These are phyloP conservation scores for Tetrax tetrax DNA, from an alignment of 2,113 vertebrate genomes.

Conservation along the genomic window DNA sequence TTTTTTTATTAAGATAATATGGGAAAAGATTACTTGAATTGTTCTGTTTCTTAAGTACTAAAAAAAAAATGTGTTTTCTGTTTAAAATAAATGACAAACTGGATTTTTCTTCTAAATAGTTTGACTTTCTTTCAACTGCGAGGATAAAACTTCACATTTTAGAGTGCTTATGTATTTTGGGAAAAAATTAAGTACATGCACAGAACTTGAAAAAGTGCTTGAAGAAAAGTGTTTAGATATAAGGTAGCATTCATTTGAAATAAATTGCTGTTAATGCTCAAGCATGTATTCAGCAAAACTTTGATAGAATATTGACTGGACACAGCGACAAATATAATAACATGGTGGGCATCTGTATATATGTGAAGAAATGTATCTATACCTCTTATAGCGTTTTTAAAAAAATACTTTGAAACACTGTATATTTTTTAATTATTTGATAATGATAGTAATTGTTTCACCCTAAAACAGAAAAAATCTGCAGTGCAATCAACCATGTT, in stretches of 20 bases:
- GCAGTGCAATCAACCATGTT: neutral
- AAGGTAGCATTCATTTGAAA: neutral
- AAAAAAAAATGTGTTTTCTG: neutral
- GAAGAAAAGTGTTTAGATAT: neutral
- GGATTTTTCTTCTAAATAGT: neutral
- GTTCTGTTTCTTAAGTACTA: neutral
- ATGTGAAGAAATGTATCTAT: neutral
- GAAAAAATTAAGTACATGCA: neutral
- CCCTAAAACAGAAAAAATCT: neutral
- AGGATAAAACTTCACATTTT: neutral
- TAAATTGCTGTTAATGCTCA: neutral
- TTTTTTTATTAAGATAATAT: neutral
- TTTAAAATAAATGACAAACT: conserved; percentile 20
- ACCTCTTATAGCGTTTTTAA: neutral
- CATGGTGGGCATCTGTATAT: neutral
- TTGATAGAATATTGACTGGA: neutral
- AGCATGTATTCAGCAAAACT: neutral
- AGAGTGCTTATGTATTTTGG: neutral
- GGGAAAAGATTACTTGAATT: neutral
- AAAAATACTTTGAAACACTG: neutral
- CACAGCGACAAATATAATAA: neutral
- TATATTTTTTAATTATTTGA: neutral
- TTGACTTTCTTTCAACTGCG: neutral
- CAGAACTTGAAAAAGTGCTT: neutral
- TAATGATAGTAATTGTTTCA: neutral